Evolutionary conservation across 2,113 vertebrate species (phyloP).

Genomic region (Oncorhynchus tshawytscha): DNA sequence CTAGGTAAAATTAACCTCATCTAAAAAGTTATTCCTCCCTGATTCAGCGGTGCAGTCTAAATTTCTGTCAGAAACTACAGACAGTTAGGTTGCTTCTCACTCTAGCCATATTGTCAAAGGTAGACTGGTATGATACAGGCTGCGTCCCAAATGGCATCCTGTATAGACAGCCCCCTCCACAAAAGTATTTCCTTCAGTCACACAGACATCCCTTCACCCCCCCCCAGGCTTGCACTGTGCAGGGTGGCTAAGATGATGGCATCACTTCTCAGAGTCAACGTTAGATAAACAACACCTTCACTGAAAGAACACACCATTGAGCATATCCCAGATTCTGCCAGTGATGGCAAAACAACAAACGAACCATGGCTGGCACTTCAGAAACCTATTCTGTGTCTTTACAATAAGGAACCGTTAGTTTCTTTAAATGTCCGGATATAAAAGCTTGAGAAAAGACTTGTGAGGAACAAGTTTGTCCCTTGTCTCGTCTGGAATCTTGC

Average conservation of each 20-base stretch:
- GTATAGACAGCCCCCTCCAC: too few species aligned
- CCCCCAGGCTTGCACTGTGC: not conserved
- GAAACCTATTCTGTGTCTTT: not conserved
- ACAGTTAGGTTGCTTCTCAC: not conserved
- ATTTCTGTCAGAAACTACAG: not conserved
- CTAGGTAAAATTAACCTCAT: not conserved
- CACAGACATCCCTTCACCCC: not conserved
- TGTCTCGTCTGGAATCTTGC: not conserved
- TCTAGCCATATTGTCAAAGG: not conserved
- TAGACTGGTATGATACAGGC: not conserved
- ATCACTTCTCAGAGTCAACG: not conserved
- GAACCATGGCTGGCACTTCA: not conserved
- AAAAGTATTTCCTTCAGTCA: not conserved
- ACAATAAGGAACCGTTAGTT: not conserved
- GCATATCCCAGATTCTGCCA: not conserved
- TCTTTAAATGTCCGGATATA: not conserved
- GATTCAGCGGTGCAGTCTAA: not conserved
- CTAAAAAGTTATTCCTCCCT: not conserved
- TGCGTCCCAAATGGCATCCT: too few species aligned
- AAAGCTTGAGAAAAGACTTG: not conserved
- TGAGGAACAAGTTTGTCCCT: too few species aligned
- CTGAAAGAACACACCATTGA: too few species aligned
- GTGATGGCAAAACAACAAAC: not conserved
- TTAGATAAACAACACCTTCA: not conserved
- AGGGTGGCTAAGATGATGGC: not conserved